Percentiles rank a stretch among this genome's conserved stretches.
Conservation (phyloP, 2,797 vertebrate genomes). For the Sebastes kiyomatsui region DNA sequence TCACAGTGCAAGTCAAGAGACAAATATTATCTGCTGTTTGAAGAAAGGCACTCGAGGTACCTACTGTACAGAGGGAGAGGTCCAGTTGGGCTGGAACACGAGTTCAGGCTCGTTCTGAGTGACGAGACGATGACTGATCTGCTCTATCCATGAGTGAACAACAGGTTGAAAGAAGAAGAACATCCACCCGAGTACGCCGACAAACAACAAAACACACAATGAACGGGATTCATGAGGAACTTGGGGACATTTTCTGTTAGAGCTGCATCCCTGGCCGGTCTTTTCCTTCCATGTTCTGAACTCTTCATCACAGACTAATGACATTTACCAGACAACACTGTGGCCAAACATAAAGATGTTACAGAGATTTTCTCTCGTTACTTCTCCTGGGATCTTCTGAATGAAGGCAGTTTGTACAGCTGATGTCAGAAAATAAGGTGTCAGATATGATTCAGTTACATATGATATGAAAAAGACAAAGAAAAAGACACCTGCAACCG, state of each 20-base stretch:
- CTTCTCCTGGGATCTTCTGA: slow-evolving; percentile 27
- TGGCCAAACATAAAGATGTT: slow-evolving; percentile 18
- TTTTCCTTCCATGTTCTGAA: slow-evolving; percentile 25
- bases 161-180: slow-evolving; percentile 3
- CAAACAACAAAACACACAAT: background rate
- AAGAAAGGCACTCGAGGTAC: slow-evolving; percentile 84
- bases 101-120: slow-evolving; percentile 34
- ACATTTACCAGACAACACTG: slow-evolving; percentile 10
- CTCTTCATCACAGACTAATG: background rate
- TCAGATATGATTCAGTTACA: slow-evolving; percentile 65
- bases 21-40: slow-evolving; percentile 79
- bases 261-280: slow-evolving; percentile 44
- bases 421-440: slow-evolving; percentile 21
- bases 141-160: slow-evolving; percentile 18
- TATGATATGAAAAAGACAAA: slow-evolving; percentile 52
- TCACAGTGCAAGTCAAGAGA: slow-evolving; percentile 84
- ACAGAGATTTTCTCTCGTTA: background rate
- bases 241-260: slow-evolving; percentile 15
- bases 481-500: background rate
- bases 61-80: slow-evolving; percentile 72
- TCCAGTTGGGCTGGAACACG: slow-evolving; percentile 57
- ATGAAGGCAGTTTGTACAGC: slow-evolving; percentile 65
- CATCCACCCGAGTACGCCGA: slow-evolving; percentile 17
- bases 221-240: slow-evolving; percentile 3
- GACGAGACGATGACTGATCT: slow-evolving; percentile 16